Percentiles rank a stretch among this genome's conserved stretches.
Evolutionary conservation across 2,113 vertebrate species (phyloP).

Genomic region (Megaceryle maxima): DNA sequence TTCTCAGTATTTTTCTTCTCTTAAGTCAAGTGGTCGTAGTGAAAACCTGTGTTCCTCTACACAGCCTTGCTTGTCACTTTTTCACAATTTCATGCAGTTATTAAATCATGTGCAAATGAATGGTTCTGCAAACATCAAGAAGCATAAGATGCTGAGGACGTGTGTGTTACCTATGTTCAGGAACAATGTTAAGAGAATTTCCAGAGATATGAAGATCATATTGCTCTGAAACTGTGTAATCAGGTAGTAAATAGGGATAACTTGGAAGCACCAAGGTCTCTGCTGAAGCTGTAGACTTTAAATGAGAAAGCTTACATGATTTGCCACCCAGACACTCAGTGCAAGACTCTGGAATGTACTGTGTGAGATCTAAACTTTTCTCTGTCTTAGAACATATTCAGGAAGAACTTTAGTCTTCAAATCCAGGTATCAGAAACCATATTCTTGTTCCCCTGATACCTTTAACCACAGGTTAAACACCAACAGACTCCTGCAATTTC

Average conservation of each 20-base stretch:
- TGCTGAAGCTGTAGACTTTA: background rate
- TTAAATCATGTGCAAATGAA: background rate
- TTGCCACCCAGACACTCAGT: background rate
- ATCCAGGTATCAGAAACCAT: background rate
- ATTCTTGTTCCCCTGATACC: fast-evolving
- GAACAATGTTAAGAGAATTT: background rate
- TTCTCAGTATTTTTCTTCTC: background rate
- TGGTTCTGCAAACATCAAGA: background rate
- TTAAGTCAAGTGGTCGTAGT: fast-evolving
- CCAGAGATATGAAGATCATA: background rate
- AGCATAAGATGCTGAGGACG: background rate
- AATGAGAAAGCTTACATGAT: background rate
- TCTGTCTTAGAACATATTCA: background rate
- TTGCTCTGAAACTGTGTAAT: background rate
- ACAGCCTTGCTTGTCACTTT: background rate
- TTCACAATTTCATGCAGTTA: background rate
- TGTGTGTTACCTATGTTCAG: background rate
- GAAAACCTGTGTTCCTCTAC: background rate
- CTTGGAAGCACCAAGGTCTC: background rate
- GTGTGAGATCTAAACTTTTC: background rate
- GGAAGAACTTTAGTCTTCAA: background rate
- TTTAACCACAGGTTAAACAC: background rate
- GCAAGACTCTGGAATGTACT: background rate
- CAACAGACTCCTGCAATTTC: background rate
- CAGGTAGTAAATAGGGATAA: background rate